These are phyloP conservation scores for Exaiptasia diaphana DNA, from an alignment of 64 coral and sea anemone species.

Conservation along the genomic window DNA sequence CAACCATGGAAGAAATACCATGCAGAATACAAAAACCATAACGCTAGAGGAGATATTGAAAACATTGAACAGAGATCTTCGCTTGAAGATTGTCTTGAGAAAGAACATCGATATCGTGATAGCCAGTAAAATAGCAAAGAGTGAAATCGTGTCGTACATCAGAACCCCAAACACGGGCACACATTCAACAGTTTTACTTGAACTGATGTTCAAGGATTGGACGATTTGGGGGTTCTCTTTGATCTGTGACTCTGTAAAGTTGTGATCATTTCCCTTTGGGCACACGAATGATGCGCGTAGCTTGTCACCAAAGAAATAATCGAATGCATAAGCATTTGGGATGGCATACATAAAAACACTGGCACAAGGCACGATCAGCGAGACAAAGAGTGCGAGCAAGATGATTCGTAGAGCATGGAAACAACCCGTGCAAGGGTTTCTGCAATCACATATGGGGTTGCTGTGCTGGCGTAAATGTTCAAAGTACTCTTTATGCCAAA, in stretches of 20 bases:
- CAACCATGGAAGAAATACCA: constrained; percentile 73
- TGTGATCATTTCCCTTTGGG: background rate
- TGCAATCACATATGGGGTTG: constrained; percentile 23
- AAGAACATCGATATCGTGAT: constrained; percentile 12
- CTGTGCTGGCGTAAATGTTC: constrained; percentile 44
- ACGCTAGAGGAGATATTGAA: background rate
- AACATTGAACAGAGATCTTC: background rate
- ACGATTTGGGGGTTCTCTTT: background rate
- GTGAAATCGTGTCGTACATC: constrained; percentile 2
- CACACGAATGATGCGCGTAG: constrained; percentile 45
- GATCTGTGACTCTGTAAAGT: constrained; percentile 19
- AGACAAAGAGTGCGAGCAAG: constrained; percentile 6
- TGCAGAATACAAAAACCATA: constrained; percentile 42
- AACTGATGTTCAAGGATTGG: background rate
- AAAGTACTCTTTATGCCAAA: constrained; percentile 73
- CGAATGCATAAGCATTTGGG: constrained; percentile 52
- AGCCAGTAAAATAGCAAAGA: constrained; percentile 1
- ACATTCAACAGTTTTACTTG: background rate
- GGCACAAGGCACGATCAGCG: constrained; percentile 23
- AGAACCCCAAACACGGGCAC: constrained; percentile 19
- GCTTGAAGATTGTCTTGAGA: background rate
- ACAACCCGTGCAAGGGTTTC: constrained; percentile 25
- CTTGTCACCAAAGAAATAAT: constrained; percentile 58
- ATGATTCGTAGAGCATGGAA: constrained; percentile 26
- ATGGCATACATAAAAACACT: constrained; percentile 17